Evolutionary conservation across 2,888 invertebrate genomes (phyloP), one percentile per base, ranked within the genome.

Genomic region (Cerceris ruficornis): DNA sequence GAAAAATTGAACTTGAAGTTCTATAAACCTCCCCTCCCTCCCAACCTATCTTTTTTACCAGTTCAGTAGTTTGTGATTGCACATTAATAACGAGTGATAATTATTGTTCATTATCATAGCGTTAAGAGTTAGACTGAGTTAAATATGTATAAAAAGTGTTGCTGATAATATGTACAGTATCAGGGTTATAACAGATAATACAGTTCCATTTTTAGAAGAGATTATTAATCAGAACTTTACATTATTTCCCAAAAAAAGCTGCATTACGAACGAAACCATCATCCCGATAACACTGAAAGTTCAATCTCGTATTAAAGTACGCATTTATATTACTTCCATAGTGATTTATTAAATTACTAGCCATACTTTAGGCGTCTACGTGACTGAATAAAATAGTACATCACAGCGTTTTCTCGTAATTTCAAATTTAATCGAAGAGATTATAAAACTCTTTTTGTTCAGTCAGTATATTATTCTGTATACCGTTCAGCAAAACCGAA

Each of bases 121-220:
- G 15, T n/a, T 57, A 49, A 68, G 49, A 58, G 14, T 67, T 67
- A 70, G 50, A 39, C 57, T 61, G 57, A 50, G 14, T 43, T 61
- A 39, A 68, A 59, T 41, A 49, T 71, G 70, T 78, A 65, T 69
- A 71, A 78, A 79, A 55, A 76, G 13, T 67, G 43, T 79, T 66
- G 43, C 17, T 71, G 55, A 68, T 55, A 42, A 41, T 54, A 60
- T 72, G 71, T 81, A 75, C 66, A 81, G 49, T 74, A 76, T 71
- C 74, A 69, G 62, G 15, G 46, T 43, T 46, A 52, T 59, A 39
- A 65, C 28, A 50, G 50, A 28, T 54, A 70, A 69, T 64, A 14
- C 54, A 59, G 46, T 59, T 54, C 61, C 15, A 49, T 69, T 69
- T 69, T 28, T 74, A 64, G 59, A 49, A 60, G n/a, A 7, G 28